phyloP scores from a whole-genome alignment of 2,113 vertebrate species.

The Diglossa brunneiventris region DNA sequence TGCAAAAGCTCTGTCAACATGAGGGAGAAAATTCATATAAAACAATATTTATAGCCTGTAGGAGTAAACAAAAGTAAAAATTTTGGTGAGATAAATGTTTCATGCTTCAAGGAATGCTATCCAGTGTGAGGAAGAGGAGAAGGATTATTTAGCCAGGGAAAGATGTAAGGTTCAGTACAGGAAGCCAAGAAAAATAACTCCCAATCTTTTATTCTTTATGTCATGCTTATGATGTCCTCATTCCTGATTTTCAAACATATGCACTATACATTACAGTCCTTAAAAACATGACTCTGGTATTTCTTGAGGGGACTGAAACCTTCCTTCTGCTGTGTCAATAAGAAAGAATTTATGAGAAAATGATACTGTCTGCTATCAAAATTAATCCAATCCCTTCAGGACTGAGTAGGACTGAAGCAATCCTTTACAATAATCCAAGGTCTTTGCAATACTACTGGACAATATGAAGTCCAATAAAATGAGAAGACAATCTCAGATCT shows the following conservation, averaged over 20 bases:
- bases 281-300: background rate
- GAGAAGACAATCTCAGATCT: background rate
- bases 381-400: conserved; percentile 20
- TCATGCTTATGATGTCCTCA: background rate
- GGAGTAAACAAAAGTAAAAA: background rate
- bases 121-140: background rate
- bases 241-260: background rate
- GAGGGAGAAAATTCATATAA: background rate
- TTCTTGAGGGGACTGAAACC: background rate
- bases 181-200: background rate
- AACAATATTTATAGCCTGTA: background rate
- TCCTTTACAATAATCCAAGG: background rate
- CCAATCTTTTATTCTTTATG: background rate
- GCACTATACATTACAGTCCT: background rate
- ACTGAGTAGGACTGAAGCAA: background rate
- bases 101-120: background rate
- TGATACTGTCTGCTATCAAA: background rate
- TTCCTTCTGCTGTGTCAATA: background rate
- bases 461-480: background rate
- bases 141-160: background rate
- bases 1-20: background rate
- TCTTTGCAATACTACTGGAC: conserved; percentile 1
- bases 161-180: background rate
- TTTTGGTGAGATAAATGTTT: background rate
- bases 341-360: conserved; percentile 6